Evolutionary conservation across 2,797 vertebrate genomes (phyloP).

Genomic region (Heteromormyrus szaboi): DNA sequence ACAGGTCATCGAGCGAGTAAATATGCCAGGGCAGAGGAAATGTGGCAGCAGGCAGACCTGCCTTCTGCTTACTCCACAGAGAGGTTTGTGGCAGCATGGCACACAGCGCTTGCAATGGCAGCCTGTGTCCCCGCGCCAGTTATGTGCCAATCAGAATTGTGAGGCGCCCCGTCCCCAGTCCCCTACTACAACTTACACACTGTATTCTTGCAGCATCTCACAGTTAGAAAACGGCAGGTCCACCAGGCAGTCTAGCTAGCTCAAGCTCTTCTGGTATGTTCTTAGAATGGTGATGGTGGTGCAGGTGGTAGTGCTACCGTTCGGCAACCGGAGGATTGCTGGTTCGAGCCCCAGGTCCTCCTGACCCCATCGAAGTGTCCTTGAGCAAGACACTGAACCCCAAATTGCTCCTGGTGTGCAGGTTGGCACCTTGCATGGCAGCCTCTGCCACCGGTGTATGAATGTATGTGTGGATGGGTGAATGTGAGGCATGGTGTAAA

Average conservation of each 20-base stretch:
- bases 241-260: neutral
- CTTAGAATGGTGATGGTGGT: neutral
- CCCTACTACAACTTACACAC: neutral
- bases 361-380: too few relatives aligned
- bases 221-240: neutral
- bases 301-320: too few relatives aligned
- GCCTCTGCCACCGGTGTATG: too few relatives aligned
- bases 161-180: neutral
- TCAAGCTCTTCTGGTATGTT: neutral
- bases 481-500: too few relatives aligned
- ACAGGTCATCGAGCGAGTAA: neutral
- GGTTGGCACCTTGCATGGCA: too few relatives aligned
- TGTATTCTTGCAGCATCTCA: neutral
- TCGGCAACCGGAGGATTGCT: too few relatives aligned
- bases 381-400: too few relatives aligned
- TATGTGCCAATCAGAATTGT: neutral
- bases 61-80: neutral
- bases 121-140: neutral
- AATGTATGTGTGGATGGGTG: too few relatives aligned
- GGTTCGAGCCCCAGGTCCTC: too few relatives aligned
- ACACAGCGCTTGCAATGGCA: neutral
- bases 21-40: neutral
- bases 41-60: neutral
- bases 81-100: neutral
- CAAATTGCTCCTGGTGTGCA: too few relatives aligned